phyloP scores from a whole-genome alignment of 2,888 invertebrate species.

The Erebia aethiops region DNA sequence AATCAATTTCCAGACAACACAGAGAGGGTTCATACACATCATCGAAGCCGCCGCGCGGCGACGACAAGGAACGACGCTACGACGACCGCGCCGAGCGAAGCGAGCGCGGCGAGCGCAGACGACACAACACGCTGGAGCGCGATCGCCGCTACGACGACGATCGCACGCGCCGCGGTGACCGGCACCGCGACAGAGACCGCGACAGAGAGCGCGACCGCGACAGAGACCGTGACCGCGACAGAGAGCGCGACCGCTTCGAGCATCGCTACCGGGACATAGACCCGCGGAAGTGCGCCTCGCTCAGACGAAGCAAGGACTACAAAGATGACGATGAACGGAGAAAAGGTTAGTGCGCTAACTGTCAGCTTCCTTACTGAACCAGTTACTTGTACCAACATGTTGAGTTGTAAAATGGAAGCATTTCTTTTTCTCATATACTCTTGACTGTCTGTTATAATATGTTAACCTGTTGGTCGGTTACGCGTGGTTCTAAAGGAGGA shows the following conservation, averaged over 20 bases:
- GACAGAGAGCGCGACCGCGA: slow-evolving; percentile 56
- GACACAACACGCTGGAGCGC: slow-evolving; percentile 47
- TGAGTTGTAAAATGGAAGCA: too few species aligned
- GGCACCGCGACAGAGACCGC: slow-evolving; percentile 59
- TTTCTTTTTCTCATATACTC: too few species aligned
- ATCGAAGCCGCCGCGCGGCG: slow-evolving; percentile 71
- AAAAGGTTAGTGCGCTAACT: slow-evolving; percentile 50
- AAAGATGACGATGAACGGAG: slow-evolving; percentile 62
- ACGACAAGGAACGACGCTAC: slow-evolving; percentile 65
- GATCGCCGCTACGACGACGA: slow-evolving; percentile 48
- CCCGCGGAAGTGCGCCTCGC: slow-evolving; percentile 62
- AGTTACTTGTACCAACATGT: too few species aligned
- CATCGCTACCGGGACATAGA: slow-evolving; percentile 68
- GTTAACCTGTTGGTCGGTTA: too few species aligned
- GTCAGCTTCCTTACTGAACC: too few species aligned
- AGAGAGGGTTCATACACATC: slow-evolving; percentile 77
- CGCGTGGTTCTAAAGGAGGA: too few species aligned
- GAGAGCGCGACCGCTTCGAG: slow-evolving; percentile 57
- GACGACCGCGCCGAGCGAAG: slow-evolving; percentile 54
- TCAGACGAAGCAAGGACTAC: slow-evolving; percentile 60
- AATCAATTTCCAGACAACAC: slow-evolving; percentile 60
- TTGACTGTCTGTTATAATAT: too few species aligned
- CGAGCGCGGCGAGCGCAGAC: slow-evolving; percentile 53
- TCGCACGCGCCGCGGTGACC: slow-evolving; percentile 43
- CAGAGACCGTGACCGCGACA: slow-evolving; percentile 54